Evolutionary conservation across 2,888 invertebrate genomes (phyloP), one percentile per base, ranked within the genome.

Genomic region (Drosophila cognata): DNA sequence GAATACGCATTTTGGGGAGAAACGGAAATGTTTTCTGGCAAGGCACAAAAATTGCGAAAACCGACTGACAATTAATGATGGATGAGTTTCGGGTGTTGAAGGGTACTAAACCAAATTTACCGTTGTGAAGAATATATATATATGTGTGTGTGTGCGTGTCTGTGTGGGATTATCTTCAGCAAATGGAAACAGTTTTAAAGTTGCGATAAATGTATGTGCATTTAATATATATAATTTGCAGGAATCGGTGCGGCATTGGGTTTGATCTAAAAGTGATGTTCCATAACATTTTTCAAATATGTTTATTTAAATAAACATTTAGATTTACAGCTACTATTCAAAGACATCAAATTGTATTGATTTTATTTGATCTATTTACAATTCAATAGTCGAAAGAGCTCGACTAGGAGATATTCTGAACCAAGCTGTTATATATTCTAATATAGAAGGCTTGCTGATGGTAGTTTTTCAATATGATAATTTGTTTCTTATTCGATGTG

Each of bases 1-100:
- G 38, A 60, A 56, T 28, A 35, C 25, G 1, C 36, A 38, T 36
- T 46, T 13, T 31, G 13, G 16, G 10, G 7, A 46, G 46, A 38
- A 28, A 51, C 55, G 1, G n/a, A 53, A 11, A 59, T 51, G 43
- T 61, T 56, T 48, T 41, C 43, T 50, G 51, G 50, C 52, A 46
- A 18, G 38, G 10, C 50, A 28, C 43, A 25, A 43, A 33, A 48
- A 21, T 38, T 56, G 29, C 71, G 71, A 72, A 57, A 67, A 59
- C 72, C 66, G 56, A 76, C 79, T 91, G 91, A 88, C 91, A 91
- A 75, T 74, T 25, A 60, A 89, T 91, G 91, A 91, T 91, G 82
- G 91, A 91, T 91, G 84, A 74, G 59, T 66, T 64, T 65, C 28
- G 53, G 63, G 62, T 67, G 67, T 72, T 83, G 79, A 80, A 82